A percentile compares a stretch with the other conserved stretches of the same genome.
Conservation (phyloP, 1,140 invertebrate species). For the Drosophila parabipectinata region DNA sequence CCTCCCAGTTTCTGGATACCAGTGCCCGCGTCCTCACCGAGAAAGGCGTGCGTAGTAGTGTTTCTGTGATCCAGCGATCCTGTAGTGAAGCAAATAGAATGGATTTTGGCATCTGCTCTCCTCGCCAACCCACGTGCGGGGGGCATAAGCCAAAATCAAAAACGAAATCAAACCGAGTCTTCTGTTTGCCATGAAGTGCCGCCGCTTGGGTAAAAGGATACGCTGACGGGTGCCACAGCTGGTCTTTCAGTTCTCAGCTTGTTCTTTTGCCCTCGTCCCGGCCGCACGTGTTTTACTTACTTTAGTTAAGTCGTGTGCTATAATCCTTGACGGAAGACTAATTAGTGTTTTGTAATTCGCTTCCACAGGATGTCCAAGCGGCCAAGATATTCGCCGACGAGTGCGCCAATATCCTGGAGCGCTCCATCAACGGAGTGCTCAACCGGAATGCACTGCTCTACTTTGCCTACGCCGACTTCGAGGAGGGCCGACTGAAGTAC, state of each 20-base stretch:
- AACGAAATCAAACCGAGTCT: slow-evolving; percentile 55
- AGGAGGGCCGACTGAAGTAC: slow-evolving; percentile 97
- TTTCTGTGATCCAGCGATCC: slow-evolving; percentile 5
- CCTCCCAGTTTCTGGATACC: slow-evolving; percentile 97
- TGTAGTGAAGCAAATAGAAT: slow-evolving; percentile 60
- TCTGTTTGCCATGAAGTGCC: slow-evolving; percentile 67
- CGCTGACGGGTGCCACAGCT: slow-evolving; percentile 5
- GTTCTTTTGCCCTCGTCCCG: slow-evolving; percentile 59
- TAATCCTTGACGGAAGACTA: not conserved
- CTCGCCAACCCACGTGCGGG: not conserved
- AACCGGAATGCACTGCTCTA: slow-evolving; percentile 97
- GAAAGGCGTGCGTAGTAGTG: slow-evolving; percentile 91
- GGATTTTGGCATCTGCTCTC: slow-evolving; percentile 19
- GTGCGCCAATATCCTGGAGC: slow-evolving; percentile 96
- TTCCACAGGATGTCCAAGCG: slow-evolving; percentile 92
- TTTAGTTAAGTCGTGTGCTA: not conserved
- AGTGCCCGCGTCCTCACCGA: slow-evolving; percentile 96
- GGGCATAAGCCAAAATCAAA: slow-evolving; percentile 27
- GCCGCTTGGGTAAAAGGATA: slow-evolving; percentile 69
- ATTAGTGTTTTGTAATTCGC: not conserved
- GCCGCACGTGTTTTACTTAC: slow-evolving; percentile 70
- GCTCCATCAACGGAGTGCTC: slow-evolving; percentile 93
- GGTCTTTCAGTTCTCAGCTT: slow-evolving; percentile 21
- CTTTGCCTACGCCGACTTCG: slow-evolving; percentile 99
- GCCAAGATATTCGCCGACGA: slow-evolving; percentile 97